Conservation (phyloP, 2,888 invertebrate genomes). For the Drosophila anomelani region DNA sequence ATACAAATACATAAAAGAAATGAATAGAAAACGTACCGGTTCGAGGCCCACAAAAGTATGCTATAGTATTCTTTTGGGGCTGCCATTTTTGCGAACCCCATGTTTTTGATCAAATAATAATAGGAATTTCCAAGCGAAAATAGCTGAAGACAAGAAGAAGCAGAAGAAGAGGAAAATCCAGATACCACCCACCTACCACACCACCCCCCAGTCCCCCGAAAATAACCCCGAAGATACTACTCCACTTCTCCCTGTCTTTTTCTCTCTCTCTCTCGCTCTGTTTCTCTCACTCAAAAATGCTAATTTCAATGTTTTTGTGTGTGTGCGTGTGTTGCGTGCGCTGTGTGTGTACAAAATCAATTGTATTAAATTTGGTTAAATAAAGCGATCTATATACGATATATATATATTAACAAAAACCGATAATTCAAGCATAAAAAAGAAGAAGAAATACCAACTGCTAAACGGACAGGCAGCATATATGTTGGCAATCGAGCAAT, state of each 20-base stretch:
- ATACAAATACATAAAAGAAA: slow-evolving; percentile 9
- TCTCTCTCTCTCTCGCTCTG: slow-evolving; percentile 11
- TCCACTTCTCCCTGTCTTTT: slow-evolving; percentile 23
- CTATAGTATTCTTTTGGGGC: slow-evolving; percentile 61
- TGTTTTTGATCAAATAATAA: slow-evolving; percentile 59
- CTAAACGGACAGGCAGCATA: slow-evolving; percentile 85
- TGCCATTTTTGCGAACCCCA: slow-evolving; percentile 61
- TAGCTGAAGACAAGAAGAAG: slow-evolving; percentile 36
- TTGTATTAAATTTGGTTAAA: slow-evolving; percentile 82
- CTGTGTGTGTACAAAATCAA: slow-evolving; percentile 69
- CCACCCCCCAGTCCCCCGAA: slow-evolving; percentile 34
- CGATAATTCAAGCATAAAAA: slow-evolving; percentile 30
- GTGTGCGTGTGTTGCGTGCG: slow-evolving; percentile 60
- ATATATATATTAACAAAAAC: slow-evolving; percentile 38
- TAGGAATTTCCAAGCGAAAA: slow-evolving; percentile 12
- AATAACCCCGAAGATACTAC: slow-evolving; percentile 16
- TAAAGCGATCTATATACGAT: slow-evolving; percentile 31
- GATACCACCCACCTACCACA: slow-evolving; percentile 47
- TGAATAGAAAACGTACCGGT: slow-evolving; percentile 27
- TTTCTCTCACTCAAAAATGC: slow-evolving; percentile 55
- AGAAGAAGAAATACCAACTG: slow-evolving; percentile 58
- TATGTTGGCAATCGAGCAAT: slow-evolving; percentile 85
- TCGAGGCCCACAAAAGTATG: slow-evolving; percentile 54
- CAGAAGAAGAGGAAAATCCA: slow-evolving; percentile 44
- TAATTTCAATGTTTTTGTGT: slow-evolving; percentile 78